A percentile compares a stretch with the other conserved stretches of the same genome.
These are phyloP conservation scores for Beris morrisii DNA, from an alignment of 2,888 invertebrate genomes.

Conservation along the genomic window DNA sequence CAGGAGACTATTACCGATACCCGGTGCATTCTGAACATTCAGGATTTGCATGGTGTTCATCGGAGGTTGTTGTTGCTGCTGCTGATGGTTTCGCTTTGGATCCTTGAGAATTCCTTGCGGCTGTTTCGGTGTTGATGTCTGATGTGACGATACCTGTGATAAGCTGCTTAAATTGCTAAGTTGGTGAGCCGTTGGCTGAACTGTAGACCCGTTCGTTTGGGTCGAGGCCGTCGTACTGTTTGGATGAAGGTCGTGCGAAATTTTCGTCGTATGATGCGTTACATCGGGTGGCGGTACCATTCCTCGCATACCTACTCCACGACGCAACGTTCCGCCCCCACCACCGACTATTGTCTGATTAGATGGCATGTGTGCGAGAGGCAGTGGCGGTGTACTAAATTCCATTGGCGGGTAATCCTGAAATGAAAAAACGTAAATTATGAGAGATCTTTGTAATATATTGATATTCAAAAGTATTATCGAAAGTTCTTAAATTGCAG, in stretches of 20 bases:
- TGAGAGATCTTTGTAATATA: neutral
- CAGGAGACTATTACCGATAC: conserved; percentile 51
- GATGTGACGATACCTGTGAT: conserved; percentile 43
- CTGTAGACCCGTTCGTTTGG: conserved; percentile 50
- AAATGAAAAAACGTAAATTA: conserved; percentile 33
- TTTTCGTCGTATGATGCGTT: conserved; percentile 53
- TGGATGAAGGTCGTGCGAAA: conserved; percentile 52
- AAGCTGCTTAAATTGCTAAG: conserved; percentile 42
- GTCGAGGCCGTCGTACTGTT: conserved; percentile 52
- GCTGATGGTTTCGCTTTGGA: conserved; percentile 63
- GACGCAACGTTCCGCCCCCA: conserved; percentile 42
- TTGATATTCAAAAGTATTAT: neutral
- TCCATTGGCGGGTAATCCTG: conserved; percentile 56
- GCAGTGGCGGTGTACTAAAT: conserved; percentile 50
- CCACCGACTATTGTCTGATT: conserved; percentile 47
- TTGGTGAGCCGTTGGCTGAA: conserved; percentile 38
- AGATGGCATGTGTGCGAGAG: conserved; percentile 51
- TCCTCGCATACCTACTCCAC: conserved; percentile 46
- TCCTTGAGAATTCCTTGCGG: conserved; percentile 67
- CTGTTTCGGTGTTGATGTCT: conserved; percentile 56
- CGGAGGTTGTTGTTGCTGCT: conserved; percentile 59
- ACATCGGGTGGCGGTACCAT: conserved; percentile 55
- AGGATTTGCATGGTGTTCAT: conserved; percentile 60
- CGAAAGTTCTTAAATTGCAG: too few species aligned
- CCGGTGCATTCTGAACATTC: conserved; percentile 62